These are phyloP conservation scores for Olivierus martensii DNA, from an alignment of 1,140 invertebrate genomes.

Conservation along the genomic window DNA sequence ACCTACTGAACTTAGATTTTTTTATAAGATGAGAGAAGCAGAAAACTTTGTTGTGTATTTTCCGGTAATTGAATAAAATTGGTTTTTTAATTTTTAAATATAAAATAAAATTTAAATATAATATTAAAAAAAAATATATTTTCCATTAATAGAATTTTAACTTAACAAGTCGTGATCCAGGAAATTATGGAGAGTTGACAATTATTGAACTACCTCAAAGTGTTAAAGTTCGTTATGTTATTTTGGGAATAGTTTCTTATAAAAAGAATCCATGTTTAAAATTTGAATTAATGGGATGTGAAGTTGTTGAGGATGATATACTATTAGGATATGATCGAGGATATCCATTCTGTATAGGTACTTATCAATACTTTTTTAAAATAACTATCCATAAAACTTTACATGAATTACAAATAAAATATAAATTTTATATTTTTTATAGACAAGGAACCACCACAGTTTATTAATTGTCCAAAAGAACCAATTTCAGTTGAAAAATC, in stretches of 20 bases:
- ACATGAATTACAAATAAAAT: neutral
- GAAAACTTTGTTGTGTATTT: constrained; percentile 95
- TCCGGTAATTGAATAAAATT: constrained; percentile 35
- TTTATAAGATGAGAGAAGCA: constrained; percentile 84
- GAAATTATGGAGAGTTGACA: constrained; percentile 85
- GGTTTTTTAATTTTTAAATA: neutral
- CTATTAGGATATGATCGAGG: constrained; percentile 86
- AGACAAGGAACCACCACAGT: constrained; percentile 90
- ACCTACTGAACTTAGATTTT: constrained; percentile 89
- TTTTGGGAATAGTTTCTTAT: constrained; percentile 83
- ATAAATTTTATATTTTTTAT: no score
- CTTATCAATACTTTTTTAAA: no score
- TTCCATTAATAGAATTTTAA: constrained; percentile 54
- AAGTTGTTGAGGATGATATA: constrained; percentile 51
- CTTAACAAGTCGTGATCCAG: constrained; percentile 68
- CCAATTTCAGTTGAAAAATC: constrained; percentile 80
- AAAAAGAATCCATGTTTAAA: constrained; percentile 93
- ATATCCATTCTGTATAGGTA: constrained; percentile 78
- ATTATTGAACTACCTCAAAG: constrained; percentile 90
- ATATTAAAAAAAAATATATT: neutral
- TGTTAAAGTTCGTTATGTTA: constrained; percentile 82
- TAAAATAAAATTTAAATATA: neutral
- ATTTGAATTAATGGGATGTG: constrained; percentile 91
- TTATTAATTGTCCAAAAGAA: constrained; percentile 87
- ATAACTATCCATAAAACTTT: no score